Percentiles rank a stretch among this genome's conserved stretches.
Evolutionary conservation across 35 echinoderm and acorn worm species (phyloP).

Genomic region (Heliocidaris erythrogramma): DNA sequence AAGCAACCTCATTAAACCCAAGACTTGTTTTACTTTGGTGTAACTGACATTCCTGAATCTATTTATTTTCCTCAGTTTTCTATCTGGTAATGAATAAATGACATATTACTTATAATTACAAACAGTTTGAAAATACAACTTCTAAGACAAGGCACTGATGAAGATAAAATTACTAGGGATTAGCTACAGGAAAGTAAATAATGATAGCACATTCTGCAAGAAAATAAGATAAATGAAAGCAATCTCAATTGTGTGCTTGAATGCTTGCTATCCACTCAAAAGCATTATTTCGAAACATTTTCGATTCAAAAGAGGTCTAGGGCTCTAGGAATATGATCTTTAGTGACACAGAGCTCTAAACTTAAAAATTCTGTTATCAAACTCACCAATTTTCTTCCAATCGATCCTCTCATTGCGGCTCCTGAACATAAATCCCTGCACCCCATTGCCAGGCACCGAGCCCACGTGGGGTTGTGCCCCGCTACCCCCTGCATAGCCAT

Average conservation of each 20-base stretch:
- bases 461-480: background rate
- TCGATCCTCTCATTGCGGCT: slow-evolving; percentile 84
- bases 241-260: too few relatives aligned
- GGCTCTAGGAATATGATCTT: background rate
- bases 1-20: background rate
- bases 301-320: background rate
- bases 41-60: background rate
- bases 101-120: too few relatives aligned
- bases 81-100: background rate
- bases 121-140: too few relatives aligned
- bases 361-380: background rate
- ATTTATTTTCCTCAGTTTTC: background rate
- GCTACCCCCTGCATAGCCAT: slow-evolving; percentile 32
- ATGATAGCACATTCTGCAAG: too few relatives aligned
- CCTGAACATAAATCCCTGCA: slow-evolving; percentile 57
- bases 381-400: slow-evolving; percentile 87
- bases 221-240: too few relatives aligned
- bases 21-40: background rate
- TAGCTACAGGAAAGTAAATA: too few relatives aligned
- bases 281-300: too few relatives aligned
- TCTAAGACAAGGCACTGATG: background rate
- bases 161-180: too few relatives aligned
- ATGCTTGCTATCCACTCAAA: too few relatives aligned
- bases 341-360: background rate
- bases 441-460: slow-evolving; percentile 9